Conservation (phyloP, 2,888 invertebrate species). For the Noctua pronuba region DNA sequence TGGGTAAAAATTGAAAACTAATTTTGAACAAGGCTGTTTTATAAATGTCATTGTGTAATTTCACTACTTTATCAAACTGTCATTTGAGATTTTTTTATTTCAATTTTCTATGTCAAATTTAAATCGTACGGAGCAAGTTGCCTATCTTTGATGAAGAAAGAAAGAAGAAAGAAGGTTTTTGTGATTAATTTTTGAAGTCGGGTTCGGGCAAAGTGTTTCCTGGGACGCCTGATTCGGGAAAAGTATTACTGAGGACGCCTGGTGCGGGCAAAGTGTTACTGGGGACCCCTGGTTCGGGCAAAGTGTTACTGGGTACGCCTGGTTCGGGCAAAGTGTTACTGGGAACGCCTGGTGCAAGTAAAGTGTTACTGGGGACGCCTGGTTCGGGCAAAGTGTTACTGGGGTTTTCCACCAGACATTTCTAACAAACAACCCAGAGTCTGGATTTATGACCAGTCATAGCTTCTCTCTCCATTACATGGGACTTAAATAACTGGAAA, state of each 20-base stretch:
- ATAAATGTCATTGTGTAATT: conserved; percentile 39
- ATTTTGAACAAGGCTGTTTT: conserved; percentile 32
- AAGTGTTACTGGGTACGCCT: not conserved
- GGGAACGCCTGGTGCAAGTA: not conserved
- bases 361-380: not conserved
- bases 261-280: not conserved
- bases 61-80: conserved; percentile 1
- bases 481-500: too few relatives aligned
- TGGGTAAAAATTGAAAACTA: conserved; percentile 47
- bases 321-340: not conserved
- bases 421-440: not conserved
- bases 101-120: conserved; percentile 26
- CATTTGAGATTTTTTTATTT: conserved; percentile 9
- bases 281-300: not conserved
- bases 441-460: not conserved
- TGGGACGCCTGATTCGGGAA: not conserved
- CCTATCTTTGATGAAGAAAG: not conserved
- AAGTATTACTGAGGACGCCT: not conserved
- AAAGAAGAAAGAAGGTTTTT: conserved; percentile 12
- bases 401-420: not conserved
- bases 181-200: not conserved
- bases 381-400: not conserved
- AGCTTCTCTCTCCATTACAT: not conserved
- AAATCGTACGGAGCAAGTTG: not conserved
- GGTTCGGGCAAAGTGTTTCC: not conserved